Evolutionary conservation across 2,888 invertebrate genomes (phyloP).

Genomic region (Epirrhoe tristata): DNA sequence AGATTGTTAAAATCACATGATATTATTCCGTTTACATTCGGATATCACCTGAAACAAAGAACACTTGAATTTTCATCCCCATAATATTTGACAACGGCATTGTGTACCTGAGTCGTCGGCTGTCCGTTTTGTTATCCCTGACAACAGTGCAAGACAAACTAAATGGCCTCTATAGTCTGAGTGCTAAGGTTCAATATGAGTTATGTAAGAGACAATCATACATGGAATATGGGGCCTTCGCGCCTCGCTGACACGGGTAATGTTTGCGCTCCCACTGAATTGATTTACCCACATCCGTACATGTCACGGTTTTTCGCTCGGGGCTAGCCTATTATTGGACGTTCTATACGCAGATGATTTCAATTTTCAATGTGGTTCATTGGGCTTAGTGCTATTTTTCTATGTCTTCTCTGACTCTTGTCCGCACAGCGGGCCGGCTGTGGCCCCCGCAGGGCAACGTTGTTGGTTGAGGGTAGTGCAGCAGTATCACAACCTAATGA

Average conservation of each 20-base stretch:
- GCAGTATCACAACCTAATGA: not conserved
- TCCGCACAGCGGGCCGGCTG: not conserved
- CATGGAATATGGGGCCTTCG: constrained; percentile 52
- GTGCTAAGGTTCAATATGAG: constrained; percentile 71
- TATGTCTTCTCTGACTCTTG: not conserved
- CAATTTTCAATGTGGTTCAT: constrained; percentile 29
- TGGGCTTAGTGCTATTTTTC: constrained; percentile 19
- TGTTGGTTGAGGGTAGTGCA: not conserved
- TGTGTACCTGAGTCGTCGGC: constrained; percentile 69
- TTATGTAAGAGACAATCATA: constrained; percentile 64
- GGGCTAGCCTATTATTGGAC: constrained; percentile 59
- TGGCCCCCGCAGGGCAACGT: not conserved
- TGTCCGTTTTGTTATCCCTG: constrained; percentile 72
- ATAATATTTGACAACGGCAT: constrained; percentile 75
- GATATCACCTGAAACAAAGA: constrained; percentile 58
- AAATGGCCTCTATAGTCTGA: constrained; percentile 66
- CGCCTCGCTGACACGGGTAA: constrained; percentile 72
- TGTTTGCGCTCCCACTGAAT: constrained; percentile 71
- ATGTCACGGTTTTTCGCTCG: constrained; percentile 71
- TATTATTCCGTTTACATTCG: constrained; percentile 43
- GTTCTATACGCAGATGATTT: constrained; percentile 48
- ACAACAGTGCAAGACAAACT: constrained; percentile 61
- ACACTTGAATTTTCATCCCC: constrained; percentile 73
- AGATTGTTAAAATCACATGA: constrained; percentile 31
- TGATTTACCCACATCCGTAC: constrained; percentile 80